Base-by-base conservation (phyloP, 2,888 invertebrate genomes). In the Malthinus seriepunctatus region DNA sequence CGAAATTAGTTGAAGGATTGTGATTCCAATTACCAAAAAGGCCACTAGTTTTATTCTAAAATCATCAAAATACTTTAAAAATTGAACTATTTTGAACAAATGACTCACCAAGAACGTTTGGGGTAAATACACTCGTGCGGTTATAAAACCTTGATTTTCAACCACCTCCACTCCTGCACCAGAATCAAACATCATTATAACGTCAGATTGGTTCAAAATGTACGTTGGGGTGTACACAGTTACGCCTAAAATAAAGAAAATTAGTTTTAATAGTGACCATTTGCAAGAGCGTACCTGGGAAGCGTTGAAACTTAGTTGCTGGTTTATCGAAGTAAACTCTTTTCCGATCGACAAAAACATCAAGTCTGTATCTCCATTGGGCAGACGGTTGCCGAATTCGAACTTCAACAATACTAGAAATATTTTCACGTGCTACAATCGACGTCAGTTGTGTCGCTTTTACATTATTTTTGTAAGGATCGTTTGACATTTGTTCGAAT, bases 151-250 rank as follows among this genome's bases (percentile, higher is more conserved):
- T 70, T 87, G 86, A 76, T 92, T 93, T 75, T 95, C 95, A 0
- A 94, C 82, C 0, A 97, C 90, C 76, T 96, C 95, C 1, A 97
- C 86, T 0, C 97, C 97, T 45, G 93, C 93, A 1, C 97, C 97
- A 0, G 93, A 93, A 59, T 94, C 88, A 75, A 96, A 94, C 93
- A 96, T 94, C 50, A 97, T 88, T 34, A 97, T 86, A 31, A 97
- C 93, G 80, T 97, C 95, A 0, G 95, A 95, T 78, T 96, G 96
- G 79, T 96, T 95, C 51, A 95, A 81, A 66, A 95, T 86, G 71
- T 93, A 91, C 51, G 91, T 89, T 1, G 96, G 95, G 9, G 93
- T 93, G 75, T 95, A 95, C 0, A 97, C 92, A 0, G 92, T 88
- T 0, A 95, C 93, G 53, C 91, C 89, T 88, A 72, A 33, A 71